These are phyloP conservation scores for Falco rusticolus DNA, from an alignment of 2,797 vertebrate species.

Conservation along the genomic window DNA sequence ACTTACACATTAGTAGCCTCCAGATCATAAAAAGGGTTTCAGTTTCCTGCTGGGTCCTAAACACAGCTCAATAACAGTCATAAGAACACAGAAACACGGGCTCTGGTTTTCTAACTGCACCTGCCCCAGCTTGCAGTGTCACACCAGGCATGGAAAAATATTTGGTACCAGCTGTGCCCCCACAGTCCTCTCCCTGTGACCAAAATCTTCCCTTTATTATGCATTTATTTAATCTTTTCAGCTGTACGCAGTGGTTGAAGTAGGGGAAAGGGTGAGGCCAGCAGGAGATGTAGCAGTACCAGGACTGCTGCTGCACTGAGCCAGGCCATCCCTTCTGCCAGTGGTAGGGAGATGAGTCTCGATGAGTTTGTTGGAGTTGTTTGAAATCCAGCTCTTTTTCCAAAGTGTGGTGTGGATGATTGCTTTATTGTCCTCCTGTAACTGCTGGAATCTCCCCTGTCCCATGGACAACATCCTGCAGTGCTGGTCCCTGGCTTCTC, in stretches of 20 bases:
- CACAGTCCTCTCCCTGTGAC: neutral
- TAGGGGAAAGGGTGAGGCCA: neutral
- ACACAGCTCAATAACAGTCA: neutral
- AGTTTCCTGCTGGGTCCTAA: slow-evolving; percentile 48
- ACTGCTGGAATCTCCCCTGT: neutral
- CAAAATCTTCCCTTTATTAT: neutral
- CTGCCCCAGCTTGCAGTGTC: neutral
- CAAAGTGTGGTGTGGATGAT: neutral
- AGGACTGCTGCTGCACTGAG: neutral
- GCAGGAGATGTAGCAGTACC: neutral
- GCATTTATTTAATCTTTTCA: neutral
- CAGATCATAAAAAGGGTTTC: slow-evolving; percentile 24
- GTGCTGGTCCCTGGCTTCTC: neutral
- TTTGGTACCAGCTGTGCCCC: neutral
- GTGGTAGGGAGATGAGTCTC: neutral
- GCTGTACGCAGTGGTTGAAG: neutral
- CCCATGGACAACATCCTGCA: neutral
- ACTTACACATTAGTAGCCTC: neutral
- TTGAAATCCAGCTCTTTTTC: neutral
- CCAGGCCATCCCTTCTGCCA: neutral
- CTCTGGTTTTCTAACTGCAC: slow-evolving; percentile 49
- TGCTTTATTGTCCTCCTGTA: neutral
- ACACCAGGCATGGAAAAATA: slow-evolving; percentile 5
- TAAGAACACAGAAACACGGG: neutral
- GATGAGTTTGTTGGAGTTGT: neutral